phyloP scores from a whole-genome alignment of 2,113 vertebrate genomes.

The Pangasianodon gigas region DNA sequence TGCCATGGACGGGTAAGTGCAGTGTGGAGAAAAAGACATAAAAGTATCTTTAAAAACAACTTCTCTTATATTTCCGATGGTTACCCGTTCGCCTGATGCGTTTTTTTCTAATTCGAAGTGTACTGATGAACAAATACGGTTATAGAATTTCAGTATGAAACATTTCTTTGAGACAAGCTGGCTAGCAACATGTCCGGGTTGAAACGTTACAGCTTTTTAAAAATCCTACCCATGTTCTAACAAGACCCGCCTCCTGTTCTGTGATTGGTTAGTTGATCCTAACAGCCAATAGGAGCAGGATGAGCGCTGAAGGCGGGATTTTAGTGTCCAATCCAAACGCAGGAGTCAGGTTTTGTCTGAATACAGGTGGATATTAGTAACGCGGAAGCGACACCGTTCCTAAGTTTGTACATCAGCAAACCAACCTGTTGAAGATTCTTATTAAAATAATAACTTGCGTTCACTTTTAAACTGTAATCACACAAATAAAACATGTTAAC shows the following conservation, averaged over 20 bases:
- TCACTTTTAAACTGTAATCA: background rate
- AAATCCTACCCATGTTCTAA: background rate
- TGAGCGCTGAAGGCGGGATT: constrained; percentile 3
- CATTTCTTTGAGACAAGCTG: constrained; percentile 14
- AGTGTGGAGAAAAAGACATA: constrained; percentile 11
- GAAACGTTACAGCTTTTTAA: background rate
- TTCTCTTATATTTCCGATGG: background rate
- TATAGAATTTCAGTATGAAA: background rate
- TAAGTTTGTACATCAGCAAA: background rate
- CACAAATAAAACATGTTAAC: background rate
- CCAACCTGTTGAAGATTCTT: constrained; percentile 9
- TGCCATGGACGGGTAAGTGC: constrained; percentile 98
- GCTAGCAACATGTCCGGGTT: constrained; percentile 36
- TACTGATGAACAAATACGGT: background rate
- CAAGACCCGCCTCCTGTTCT: background rate
- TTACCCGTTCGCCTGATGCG: background rate
- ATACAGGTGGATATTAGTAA: constrained; percentile 6
- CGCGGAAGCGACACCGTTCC: constrained; percentile 24
- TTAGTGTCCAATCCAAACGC: background rate
- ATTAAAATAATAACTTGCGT: background rate
- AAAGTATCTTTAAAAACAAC: background rate
- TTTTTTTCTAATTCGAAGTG: background rate
- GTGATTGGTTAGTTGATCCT: background rate
- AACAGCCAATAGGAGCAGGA: background rate
- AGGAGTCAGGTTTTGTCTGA: background rate